Conservation (phyloP, 1,140 invertebrate species). For the Meloidogyne floridensis region DNA sequence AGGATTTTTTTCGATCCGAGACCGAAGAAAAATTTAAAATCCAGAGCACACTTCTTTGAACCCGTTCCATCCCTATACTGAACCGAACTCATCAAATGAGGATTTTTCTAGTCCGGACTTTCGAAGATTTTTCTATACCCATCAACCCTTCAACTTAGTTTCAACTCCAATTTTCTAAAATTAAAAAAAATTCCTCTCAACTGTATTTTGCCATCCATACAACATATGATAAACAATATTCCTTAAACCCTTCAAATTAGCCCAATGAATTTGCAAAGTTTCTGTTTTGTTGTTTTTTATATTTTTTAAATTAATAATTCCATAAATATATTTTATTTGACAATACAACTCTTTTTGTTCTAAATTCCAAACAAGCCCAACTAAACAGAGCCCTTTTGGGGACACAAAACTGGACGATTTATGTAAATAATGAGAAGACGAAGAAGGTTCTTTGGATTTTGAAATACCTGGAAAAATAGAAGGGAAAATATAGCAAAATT, state of each 20-base stretch:
- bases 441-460: neutral
- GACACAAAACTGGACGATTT: neutral
- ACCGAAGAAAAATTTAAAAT: too few species aligned
- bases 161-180: too few species aligned
- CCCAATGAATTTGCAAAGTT: neutral
- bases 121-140: too few species aligned
- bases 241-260: neutral
- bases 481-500: too few species aligned
- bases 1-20: too few species aligned
- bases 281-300: neutral
- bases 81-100: too few species aligned
- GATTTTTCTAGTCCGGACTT: too few species aligned
- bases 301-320: neutral
- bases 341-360: neutral
- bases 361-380: neutral
- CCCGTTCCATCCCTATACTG: too few species aligned
- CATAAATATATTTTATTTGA: slow-evolving; percentile 2
- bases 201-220: neutral
- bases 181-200: neutral
- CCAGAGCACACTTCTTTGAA: too few species aligned
- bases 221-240: neutral
- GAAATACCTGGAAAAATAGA: neutral
- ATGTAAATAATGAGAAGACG: neutral
- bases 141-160: too few species aligned
- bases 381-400: neutral